Evolutionary conservation across 2,113 vertebrate species (phyloP), one percentile per base, ranked within the genome.

Genomic region (Cinclus mexicanus): DNA sequence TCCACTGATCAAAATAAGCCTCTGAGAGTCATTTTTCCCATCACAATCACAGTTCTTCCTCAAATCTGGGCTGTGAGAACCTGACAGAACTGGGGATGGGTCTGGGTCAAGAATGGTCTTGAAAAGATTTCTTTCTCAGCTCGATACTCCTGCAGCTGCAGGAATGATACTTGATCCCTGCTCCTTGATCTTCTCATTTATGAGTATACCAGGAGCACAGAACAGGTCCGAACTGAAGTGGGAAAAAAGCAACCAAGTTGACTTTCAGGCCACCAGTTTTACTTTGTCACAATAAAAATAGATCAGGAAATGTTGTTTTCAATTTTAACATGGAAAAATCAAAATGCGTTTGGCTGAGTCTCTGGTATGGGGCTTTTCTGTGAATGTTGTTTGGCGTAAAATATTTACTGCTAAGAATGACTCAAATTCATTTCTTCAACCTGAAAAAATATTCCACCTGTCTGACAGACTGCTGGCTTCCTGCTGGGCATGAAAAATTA

Each of bases 211-310:
- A 61, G 78, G 52, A 94, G 46, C 65, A 69, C 11, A 77, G 64
- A 90, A 41, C 25, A 44, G 31, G 37, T 86, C 70, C 76, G 46
- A 88, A 69, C 11, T 77, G 57, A 93, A 88, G 41, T 68, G 42
- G 59, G 6, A 47, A 50, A 70, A 52, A 49, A 52, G 2, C 1
- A 24, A 82, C 53, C 1, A 18, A 89, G 52, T 26, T 87, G 75
- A 78, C 28, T 94, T 94, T 86, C 80, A 84, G 93, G 69, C 81
- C 56, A 95, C 29, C 25, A 59, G 70, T 64, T 90, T 92, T 75
- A 63, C 42, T 90, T 7, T 85, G 35, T 78, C 52, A 64, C 52
- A 83, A 81, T 46, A 81, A 94, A 92, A 93, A 67, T 56, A 93
- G 74, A 96, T 52, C 39, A 80, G 67, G 68, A 95, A 93, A 71